Evolutionary conservation across 1,140 invertebrate genomes (phyloP).

Genomic region (Helicoverpa armigera): DNA sequence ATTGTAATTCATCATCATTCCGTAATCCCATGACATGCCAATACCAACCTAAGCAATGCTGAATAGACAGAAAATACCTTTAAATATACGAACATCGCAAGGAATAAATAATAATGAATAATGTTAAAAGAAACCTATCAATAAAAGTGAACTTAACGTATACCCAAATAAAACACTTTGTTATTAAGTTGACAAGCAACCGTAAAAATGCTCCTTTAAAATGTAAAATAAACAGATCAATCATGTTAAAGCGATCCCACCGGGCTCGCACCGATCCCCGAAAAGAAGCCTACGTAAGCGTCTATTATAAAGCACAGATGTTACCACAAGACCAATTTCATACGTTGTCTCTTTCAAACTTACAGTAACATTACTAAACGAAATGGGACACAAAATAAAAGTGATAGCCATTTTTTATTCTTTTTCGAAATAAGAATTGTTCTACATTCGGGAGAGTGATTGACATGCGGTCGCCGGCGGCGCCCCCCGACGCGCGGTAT

Average conservation of each 20-base stretch:
- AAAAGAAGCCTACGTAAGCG: slow-evolving; percentile 86
- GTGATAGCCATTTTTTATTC: slow-evolving; percentile 83
- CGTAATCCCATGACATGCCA: slow-evolving; percentile 40
- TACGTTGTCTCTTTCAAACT: slow-evolving; percentile 67
- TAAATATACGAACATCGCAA: slow-evolving; percentile 50
- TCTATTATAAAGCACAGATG: slow-evolving; percentile 86
- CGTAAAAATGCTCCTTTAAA: slow-evolving; percentile 87
- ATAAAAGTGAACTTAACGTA: slow-evolving; percentile 85
- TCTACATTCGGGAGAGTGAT: slow-evolving; percentile 84
- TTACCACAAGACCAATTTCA: slow-evolving; percentile 80
- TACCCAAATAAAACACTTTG: slow-evolving; percentile 86
- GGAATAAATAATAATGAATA: slow-evolving; percentile 66
- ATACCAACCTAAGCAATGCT: slow-evolving; percentile 32
- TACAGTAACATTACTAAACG: slow-evolving; percentile 45
- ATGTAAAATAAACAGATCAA: slow-evolving; percentile 87
- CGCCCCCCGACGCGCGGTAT: slow-evolving; percentile 79
- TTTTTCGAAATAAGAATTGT: slow-evolving; percentile 86
- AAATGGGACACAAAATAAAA: slow-evolving; percentile 75
- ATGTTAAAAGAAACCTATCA: slow-evolving; percentile 85
- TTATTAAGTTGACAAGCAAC: slow-evolving; percentile 87
- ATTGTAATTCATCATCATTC: slow-evolving; percentile 22
- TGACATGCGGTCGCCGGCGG: slow-evolving; percentile 83
- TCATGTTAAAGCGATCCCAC: slow-evolving; percentile 86
- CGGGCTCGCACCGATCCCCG: slow-evolving; percentile 81
- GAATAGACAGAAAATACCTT: slow-evolving; percentile 39